Evolutionary conservation across 2,888 invertebrate species (phyloP), one percentile per base, ranked within the genome.

Genomic region (Elegia similella): DNA sequence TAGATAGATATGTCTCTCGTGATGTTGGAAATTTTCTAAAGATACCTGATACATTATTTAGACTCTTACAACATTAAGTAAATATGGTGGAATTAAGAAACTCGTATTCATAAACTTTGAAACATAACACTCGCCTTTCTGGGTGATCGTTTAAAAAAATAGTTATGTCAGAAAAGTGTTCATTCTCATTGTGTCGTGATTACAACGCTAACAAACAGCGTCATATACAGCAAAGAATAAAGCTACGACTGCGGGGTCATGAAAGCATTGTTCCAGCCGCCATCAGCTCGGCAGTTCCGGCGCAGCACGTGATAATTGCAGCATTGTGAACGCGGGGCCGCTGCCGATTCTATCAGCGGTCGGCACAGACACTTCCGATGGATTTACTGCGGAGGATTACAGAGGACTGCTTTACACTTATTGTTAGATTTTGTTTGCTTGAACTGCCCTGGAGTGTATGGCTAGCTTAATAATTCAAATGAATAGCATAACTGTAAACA

Each of bases 361-460:
- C 52, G 59, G 68, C 69, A 73, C 78, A 70, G 78, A 86, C 82
- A 82, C 87, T 86, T 88, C 86, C 88, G 85, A 89, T 87, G 87
- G 84, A 85, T 85, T 87, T 84, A 83, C 80, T 81, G 81, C 78
- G n/a, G n/a, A n/a, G n/a, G n/a, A n/a, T n/a, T n/a, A n/a, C n/a
- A n/a, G n/a, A n/a, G n/a, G n/a, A n/a, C 46, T 56, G 86, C 83
- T 88, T 88, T 88, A 82, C 86, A 87, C 76, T 86, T 87, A 85
- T 87, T 60, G 55, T 58, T 64, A 12, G 38, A 6, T 1, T 46
- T 6, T 6, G 8, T 44, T 8, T 16, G 7, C 7, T 7, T 12
- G 6, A 15, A 12, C 5, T 38, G 12, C 1, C 5, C 10, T 12
- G 38, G 38, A 5, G 38, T 5, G 12, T 5, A 12, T 38, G 12